These are phyloP conservation scores for Paratrypauchen microcephalus DNA, from an alignment of 2,797 vertebrate genomes.

Conservation along the genomic window DNA sequence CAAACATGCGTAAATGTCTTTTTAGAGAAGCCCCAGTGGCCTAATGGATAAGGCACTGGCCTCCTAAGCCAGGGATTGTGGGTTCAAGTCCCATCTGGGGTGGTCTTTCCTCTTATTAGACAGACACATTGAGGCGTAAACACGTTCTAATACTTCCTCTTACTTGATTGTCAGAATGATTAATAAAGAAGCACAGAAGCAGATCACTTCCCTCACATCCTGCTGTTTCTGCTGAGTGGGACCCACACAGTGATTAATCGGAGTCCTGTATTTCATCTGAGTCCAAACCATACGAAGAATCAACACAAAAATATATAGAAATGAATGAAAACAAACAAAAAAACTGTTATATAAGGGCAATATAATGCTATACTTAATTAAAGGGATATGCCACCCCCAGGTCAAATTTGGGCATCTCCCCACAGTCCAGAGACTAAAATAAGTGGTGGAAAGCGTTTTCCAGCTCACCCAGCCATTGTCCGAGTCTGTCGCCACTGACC, in stretches of 20 bases:
- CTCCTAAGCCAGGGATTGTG: conserved; percentile 64
- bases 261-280: background rate
- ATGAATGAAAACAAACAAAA: no score
- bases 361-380: no score
- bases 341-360: no score
- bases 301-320: background rate
- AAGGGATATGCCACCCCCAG: no score
- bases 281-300: background rate
- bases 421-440: no score
- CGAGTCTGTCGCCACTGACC: no score
- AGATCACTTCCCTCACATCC: conserved; percentile 1
- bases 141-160: background rate
- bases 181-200: background rate
- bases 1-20: no score
- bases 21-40: conserved; percentile 46
- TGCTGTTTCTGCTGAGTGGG: background rate
- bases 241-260: background rate
- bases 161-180: background rate
- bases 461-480: no score
- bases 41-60: conserved; percentile 64
- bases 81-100: conserved; percentile 57
- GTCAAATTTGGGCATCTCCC: no score
- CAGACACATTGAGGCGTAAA: background rate
- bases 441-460: no score
- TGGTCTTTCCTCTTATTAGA: background rate